phyloP scores from a whole-genome alignment of 2,797 vertebrate species.

The Sebastes flavidus region DNA sequence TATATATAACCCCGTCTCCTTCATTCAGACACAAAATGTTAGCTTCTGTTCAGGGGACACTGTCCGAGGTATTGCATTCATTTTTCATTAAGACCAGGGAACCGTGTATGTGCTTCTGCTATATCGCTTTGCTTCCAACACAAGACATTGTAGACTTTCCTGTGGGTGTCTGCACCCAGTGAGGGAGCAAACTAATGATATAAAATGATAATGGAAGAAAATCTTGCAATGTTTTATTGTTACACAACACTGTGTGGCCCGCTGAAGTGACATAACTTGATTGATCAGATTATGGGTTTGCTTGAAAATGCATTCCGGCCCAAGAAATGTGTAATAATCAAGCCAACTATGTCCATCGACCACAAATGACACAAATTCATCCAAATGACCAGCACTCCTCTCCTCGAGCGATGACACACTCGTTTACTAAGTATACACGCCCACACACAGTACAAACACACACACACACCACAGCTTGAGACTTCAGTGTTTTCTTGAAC shows the following conservation, averaged over 20 bases:
- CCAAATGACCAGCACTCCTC: constrained; percentile 3
- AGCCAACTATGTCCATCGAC: constrained; percentile 17
- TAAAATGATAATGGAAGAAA: constrained; percentile 31
- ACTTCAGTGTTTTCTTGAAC: constrained; percentile 21
- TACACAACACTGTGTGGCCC: not conserved
- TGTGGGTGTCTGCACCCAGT: constrained; percentile 17
- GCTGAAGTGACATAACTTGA: constrained; percentile 29
- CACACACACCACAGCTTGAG: not conserved
- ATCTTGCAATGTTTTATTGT: constrained; percentile 5
- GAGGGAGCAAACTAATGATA: constrained; percentile 43
- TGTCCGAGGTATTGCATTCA: constrained; percentile 39
- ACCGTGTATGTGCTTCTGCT: constrained; percentile 22
- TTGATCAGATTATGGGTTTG: constrained; percentile 18
- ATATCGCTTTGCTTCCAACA: constrained; percentile 22
- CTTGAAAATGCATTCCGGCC: not conserved
- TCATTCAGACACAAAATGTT: constrained; percentile 43
- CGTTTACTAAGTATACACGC: not conserved
- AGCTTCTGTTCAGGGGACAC: constrained; percentile 26
- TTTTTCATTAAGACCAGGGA: constrained; percentile 57
- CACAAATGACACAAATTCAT: constrained; percentile 37
- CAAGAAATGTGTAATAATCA: constrained; percentile 17
- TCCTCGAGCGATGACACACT: not conserved
- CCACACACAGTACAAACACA: not conserved
- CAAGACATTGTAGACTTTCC: constrained; percentile 22
- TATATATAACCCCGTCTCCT: not conserved